phyloP scores from a whole-genome alignment of 1,140 invertebrate species.

The Rhyacophila brunnea region DNA sequence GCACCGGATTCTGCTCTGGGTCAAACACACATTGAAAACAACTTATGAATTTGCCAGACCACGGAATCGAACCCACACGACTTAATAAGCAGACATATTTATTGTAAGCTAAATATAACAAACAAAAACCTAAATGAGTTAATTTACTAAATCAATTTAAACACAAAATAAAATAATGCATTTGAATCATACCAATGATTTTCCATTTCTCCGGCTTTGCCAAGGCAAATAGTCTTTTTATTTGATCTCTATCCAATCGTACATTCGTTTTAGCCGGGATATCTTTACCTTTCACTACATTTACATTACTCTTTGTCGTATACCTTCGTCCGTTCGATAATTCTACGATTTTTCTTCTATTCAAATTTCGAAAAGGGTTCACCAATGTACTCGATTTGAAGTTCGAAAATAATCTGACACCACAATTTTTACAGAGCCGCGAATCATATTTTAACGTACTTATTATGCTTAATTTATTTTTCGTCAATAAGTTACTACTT shows the following conservation, averaged over 20 bases:
- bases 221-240: constrained; percentile 61
- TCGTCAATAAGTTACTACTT: constrained; percentile 3
- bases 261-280: constrained; percentile 40
- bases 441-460: constrained; percentile 21
- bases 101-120: too few relatives aligned
- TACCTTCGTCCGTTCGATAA: constrained; percentile 13
- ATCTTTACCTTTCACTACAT: not conserved
- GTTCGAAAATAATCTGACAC: constrained; percentile 45
- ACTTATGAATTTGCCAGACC: too few relatives aligned
- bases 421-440: constrained; percentile 44
- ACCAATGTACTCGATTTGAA: constrained; percentile 26
- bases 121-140: too few relatives aligned
- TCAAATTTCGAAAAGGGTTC: constrained; percentile 10
- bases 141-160: too few relatives aligned
- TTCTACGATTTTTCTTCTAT: constrained; percentile 17
- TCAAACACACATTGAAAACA: too few relatives aligned
- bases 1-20: too few relatives aligned
- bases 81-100: too few relatives aligned
- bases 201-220: constrained; percentile 73
- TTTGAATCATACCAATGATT: constrained; percentile 58
- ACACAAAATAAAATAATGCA: too few relatives aligned
- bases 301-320: constrained; percentile 9
- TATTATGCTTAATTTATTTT: constrained; percentile 14
- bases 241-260: constrained; percentile 57
- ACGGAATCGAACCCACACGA: too few relatives aligned